Evolutionary conservation across 1,140 invertebrate genomes (phyloP).

Genomic region (Periplaneta americana): DNA sequence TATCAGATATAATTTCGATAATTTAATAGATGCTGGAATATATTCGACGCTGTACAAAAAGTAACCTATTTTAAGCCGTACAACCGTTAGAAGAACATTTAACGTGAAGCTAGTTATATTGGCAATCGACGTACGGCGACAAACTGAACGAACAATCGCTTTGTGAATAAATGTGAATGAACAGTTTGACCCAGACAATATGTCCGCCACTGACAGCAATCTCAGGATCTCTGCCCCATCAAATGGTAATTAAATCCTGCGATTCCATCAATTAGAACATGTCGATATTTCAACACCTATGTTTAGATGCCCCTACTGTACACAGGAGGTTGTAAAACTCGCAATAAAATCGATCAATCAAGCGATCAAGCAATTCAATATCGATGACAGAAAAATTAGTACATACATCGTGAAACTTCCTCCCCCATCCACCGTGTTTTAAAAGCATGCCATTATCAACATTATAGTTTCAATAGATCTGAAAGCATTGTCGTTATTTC

Average conservation of each 20-base stretch:
- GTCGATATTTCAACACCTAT: background rate
- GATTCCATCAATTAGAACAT: background rate
- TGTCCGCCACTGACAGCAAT: background rate
- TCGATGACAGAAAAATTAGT: background rate
- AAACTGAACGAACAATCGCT: too few species aligned
- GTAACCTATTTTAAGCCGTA: too few species aligned
- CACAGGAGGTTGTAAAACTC: background rate
- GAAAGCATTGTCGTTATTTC: background rate
- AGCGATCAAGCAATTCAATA: background rate
- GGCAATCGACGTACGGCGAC: too few species aligned
- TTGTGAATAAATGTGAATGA: too few species aligned
- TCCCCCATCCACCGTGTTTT: background rate
- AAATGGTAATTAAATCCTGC: background rate
- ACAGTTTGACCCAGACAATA: too few species aligned
- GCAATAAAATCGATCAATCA: background rate
- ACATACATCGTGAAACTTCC: background rate
- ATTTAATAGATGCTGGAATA: too few species aligned
- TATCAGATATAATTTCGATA: too few species aligned
- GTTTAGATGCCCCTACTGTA: background rate
- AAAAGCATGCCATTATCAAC: background rate
- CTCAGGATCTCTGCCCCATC: background rate
- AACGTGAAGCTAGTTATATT: too few species aligned
- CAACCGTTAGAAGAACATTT: too few species aligned
- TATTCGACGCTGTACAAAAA: too few species aligned
- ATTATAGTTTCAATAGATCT: background rate